Percentiles rank a stretch among this genome's conserved stretches.
Conservation (phyloP, 2,888 invertebrate genomes). For the Pollenia angustigena region DNA sequence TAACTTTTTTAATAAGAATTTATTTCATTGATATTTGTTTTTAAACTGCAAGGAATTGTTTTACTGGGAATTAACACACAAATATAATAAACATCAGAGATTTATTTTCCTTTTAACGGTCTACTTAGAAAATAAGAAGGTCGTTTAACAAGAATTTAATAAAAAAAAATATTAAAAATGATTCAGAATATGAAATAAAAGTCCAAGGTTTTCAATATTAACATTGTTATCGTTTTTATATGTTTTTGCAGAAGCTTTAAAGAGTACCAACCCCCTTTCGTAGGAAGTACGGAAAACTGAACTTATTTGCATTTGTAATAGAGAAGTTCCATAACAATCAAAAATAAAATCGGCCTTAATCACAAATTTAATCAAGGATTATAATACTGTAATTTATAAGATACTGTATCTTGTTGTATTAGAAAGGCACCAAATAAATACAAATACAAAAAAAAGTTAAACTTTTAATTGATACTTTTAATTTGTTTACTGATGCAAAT, state of each 20-base stretch:
- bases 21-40: slow-evolving; percentile 43
- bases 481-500: no score
- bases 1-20: slow-evolving; percentile 38
- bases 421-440: no score
- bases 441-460: no score
- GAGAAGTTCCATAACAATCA: no score
- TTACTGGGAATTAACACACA: slow-evolving; percentile 19
- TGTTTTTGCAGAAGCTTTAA: no score
- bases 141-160: not conserved
- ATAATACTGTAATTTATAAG: no score
- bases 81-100: not conserved
- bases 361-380: no score
- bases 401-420: no score
- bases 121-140: slow-evolving; percentile 40
- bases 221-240: not conserved
- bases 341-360: no score
- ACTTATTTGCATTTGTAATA: not conserved
- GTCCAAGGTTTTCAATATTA: slow-evolving; percentile 4
- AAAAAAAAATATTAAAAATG: not conserved
- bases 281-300: not conserved
- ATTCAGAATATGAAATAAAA: not conserved
- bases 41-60: slow-evolving; percentile 35
- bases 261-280: no score
- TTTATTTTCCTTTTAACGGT: slow-evolving; percentile 50
- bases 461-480: no score